Percentiles rank a stretch among this genome's conserved stretches.
phyloP scores from a whole-genome alignment of 2,797 vertebrate genomes.

The Sternotherus odoratus region DNA sequence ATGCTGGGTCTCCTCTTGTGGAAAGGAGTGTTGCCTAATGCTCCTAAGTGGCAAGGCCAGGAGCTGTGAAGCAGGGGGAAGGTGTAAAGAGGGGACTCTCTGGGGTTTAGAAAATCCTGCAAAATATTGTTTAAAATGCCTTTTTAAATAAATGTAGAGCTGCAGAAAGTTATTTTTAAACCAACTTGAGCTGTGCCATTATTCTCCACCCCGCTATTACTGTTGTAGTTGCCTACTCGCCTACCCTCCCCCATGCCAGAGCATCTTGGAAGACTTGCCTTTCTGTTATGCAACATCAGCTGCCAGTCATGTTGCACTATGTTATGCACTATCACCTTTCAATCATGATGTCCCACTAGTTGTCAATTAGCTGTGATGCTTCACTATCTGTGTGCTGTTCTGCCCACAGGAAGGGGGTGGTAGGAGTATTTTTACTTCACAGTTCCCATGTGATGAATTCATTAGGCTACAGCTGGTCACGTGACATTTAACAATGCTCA shows the following conservation, averaged over 20 bases:
- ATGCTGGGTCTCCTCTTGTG: not conserved
- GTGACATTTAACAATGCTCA: not conserved
- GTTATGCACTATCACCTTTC: not conserved
- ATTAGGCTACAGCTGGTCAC: not conserved
- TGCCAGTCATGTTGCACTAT: not conserved
- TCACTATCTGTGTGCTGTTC: not conserved
- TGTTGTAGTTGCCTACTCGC: not conserved
- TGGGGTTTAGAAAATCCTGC: not conserved
- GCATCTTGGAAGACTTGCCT: too few species aligned
- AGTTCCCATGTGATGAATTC: not conserved
- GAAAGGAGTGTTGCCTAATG: not conserved
- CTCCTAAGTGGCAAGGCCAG: not conserved
- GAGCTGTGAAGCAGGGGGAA: not conserved
- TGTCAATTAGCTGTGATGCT: not conserved
- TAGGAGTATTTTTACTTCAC: not conserved
- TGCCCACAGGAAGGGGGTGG: not conserved
- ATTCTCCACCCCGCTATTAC: not conserved
- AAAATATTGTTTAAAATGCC: not conserved
- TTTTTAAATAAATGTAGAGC: not conserved
- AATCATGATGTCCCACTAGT: not conserved
- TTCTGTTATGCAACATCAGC: not conserved
- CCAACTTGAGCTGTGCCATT: not conserved
- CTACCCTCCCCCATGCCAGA: not conserved
- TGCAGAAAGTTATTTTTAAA: not conserved
- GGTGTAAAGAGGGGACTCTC: not conserved